Evolutionary conservation across 2,888 invertebrate species (phyloP), one percentile per base, ranked within the genome.

Genomic region (Drosophila quinaria): DNA sequence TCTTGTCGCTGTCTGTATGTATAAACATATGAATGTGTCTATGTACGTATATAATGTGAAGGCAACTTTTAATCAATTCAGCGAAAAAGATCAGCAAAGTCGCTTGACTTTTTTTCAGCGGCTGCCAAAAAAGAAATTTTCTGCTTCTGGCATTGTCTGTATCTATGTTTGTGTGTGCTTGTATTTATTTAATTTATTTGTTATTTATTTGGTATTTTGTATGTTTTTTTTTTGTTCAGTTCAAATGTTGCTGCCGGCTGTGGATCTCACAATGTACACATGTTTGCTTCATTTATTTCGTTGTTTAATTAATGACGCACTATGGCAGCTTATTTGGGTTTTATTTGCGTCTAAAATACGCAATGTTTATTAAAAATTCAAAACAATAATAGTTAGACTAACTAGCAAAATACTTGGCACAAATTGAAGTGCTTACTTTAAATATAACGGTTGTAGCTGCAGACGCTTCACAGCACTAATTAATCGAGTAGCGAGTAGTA

Each of bases 151-250:
- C 49, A 50, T 51, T 80, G 19, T 44, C n/a, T 41, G 22, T 19
- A 13, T 29, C 29, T 22, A n/a, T 55, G 19, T 59, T 35, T 55
- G 37, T 52, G 42, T 56, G 37, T 42, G 37, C 39, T 39, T 50
- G 61, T 87, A 79, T 80, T 80, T 87, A 82, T 87, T 87, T 84
- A 83, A 86, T 84, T 84, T 89, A 84, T 85, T 89, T 84, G 80
- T 74, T 89, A 83, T 84, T 84, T 84, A 80, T 86, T 89, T 89
- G 80, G 72, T 64, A 55, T 65, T 78, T 79, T 88, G 78, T 76
- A 52, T 76, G 64, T 64, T 73, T 51, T 64, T 59, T n/a, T 19
- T 56, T 58, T n/a, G n/a, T n/a, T 19, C 17, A 39, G 46, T 29
- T 83, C 56, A 69, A 80, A 76, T 60, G 67, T 47, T 76, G 60